Conservation (phyloP, 2,113 vertebrate genomes). For the Mirounga angustirostris region DNA sequence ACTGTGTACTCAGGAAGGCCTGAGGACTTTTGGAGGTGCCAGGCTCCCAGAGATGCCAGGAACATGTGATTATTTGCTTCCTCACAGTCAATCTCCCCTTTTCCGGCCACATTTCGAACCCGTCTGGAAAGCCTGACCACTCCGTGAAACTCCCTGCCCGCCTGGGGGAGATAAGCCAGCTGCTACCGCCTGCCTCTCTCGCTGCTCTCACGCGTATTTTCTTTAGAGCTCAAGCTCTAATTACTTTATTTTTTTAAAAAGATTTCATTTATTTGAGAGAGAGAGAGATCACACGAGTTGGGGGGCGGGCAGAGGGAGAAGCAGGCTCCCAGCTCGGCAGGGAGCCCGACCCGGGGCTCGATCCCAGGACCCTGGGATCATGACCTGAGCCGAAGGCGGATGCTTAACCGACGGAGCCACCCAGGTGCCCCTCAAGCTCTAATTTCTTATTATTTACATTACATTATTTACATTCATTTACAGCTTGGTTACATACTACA, state of each 20-base stretch:
- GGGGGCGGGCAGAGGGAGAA: neutral
- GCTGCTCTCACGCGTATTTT: neutral
- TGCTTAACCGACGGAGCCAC: neutral
- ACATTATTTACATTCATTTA: neutral
- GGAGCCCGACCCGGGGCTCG: neutral
- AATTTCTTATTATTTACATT: neutral
- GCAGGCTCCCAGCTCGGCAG: neutral
- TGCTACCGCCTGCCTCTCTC: rapidly evolving
- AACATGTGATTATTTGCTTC: neutral
- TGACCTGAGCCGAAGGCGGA: neutral
- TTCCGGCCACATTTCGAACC: neutral
- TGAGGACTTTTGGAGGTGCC: neutral
- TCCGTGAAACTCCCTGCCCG: rapidly evolving
- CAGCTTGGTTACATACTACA: neutral
- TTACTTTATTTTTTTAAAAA: neutral
- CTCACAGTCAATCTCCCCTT: neutral
- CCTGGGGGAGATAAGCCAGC: neutral
- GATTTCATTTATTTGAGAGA: neutral
- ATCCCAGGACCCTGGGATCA: neutral
- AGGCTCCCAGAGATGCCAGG: neutral
- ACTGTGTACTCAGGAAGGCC: neutral
- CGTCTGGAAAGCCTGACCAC: neutral
- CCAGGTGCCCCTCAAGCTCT: neutral
- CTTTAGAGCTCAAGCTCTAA: neutral
- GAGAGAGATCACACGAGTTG: neutral